Percentiles rank a stretch among this genome's conserved stretches.
These are phyloP conservation scores for Trididemnum clinides DNA, from an alignment of 23 tunicate species.

Conservation along the genomic window DNA sequence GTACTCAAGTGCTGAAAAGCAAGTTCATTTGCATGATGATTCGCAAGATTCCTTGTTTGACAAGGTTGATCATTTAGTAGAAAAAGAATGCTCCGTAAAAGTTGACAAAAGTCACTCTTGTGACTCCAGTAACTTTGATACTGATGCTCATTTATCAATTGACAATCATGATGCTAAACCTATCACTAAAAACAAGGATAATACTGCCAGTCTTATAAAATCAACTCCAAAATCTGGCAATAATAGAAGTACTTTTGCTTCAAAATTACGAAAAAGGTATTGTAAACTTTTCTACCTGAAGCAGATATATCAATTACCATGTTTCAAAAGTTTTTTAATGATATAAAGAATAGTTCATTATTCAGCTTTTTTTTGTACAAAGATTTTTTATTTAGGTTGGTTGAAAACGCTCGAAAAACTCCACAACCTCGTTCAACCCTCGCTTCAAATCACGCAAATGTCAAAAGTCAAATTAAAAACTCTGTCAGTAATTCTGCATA, in stretches of 20 bases:
- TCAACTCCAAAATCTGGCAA: constrained; percentile 2
- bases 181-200: neutral
- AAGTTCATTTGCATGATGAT: too few species aligned
- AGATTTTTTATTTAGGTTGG: neutral
- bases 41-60: constrained; percentile 61
- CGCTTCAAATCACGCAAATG: neutral
- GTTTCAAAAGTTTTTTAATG: neutral
- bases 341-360: neutral
- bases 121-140: too few species aligned
- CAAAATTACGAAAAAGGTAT: neutral
- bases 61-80: constrained; percentile 60
- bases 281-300: neutral
- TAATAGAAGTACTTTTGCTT: neutral
- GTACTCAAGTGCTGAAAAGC: too few species aligned
- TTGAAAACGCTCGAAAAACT: constrained; percentile 37
- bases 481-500: neutral
- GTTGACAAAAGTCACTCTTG: neutral
- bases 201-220: neutral
- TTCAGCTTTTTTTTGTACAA: neutral
- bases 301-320: neutral
- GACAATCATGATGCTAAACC: neutral
- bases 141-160: neutral
- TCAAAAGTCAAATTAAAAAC: neutral
- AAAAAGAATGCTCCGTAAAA: constrained; percentile 8
- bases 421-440: neutral